Percentiles rank a stretch among this genome's conserved stretches.
phyloP scores from a whole-genome alignment of 2,888 invertebrate genomes.

The Aproaerema taeniolella region DNA sequence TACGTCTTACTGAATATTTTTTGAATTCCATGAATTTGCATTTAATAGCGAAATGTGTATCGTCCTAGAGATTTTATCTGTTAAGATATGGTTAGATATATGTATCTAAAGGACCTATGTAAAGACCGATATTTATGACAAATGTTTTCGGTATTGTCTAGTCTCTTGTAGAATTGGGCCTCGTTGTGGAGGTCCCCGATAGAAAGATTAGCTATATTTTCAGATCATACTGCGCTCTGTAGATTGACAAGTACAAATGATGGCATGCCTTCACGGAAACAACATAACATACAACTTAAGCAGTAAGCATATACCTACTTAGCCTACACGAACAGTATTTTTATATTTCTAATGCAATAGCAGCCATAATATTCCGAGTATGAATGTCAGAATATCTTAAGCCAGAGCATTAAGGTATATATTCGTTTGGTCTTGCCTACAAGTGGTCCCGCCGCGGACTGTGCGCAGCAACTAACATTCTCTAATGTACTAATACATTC shows the following conservation, averaged over 20 bases:
- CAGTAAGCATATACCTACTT: slow-evolving; percentile 7
- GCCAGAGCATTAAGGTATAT: slow-evolving; percentile 12
- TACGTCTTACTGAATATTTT: slow-evolving; percentile 60
- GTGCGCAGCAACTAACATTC: slow-evolving; percentile 39
- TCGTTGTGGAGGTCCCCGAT: slow-evolving; percentile 39
- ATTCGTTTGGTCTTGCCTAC: slow-evolving; percentile 39
- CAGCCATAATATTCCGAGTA: slow-evolving; percentile 2
- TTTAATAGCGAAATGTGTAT: slow-evolving; percentile 74
- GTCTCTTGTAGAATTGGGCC: slow-evolving; percentile 53
- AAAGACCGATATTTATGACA: slow-evolving; percentile 52
- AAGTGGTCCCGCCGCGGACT: not conserved
- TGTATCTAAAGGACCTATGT: slow-evolving; percentile 55
- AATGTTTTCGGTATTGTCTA: slow-evolving; percentile 67
- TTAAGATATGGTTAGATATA: slow-evolving; percentile 65
- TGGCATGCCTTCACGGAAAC: slow-evolving; percentile 56
- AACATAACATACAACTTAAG: slow-evolving; percentile 38
- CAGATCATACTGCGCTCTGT: slow-evolving; percentile 49
- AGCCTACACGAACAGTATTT: slow-evolving; percentile 18
- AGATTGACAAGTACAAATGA: slow-evolving; percentile 68
- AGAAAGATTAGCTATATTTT: slow-evolving; percentile 46
- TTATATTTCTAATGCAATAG: slow-evolving; percentile 14
- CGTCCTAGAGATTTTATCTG: slow-evolving; percentile 74
- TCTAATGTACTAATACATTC: slow-evolving; percentile 61
- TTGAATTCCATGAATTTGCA: slow-evolving; percentile 78
- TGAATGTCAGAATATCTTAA: slow-evolving; percentile 17